Evolutionary conservation across 2,797 vertebrate genomes (phyloP).

Genomic region (Malurus leucopterus): DNA sequence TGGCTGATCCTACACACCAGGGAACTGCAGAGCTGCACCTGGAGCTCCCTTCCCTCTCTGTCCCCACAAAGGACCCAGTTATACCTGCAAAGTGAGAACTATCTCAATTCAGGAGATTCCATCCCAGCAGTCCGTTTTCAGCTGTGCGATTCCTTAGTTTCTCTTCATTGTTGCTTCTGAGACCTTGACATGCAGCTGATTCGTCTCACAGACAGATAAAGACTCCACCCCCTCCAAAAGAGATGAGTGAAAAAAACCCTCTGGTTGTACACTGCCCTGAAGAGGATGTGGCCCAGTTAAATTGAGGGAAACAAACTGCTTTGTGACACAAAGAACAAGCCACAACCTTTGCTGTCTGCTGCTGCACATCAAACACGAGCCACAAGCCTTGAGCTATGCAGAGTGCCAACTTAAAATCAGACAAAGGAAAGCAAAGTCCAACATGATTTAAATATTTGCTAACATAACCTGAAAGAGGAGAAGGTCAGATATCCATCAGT

Average conservation of each 20-base stretch:
- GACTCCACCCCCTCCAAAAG: not conserved
- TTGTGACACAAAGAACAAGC: not conserved
- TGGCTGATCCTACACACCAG: not conserved
- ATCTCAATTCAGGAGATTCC: not conserved
- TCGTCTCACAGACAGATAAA: not conserved
- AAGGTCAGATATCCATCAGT: not conserved
- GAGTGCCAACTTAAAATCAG: not conserved
- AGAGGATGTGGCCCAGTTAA: not conserved
- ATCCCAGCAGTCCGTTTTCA: not conserved
- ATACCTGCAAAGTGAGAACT: not conserved
- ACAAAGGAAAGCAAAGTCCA: not conserved
- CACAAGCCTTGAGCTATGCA: not conserved
- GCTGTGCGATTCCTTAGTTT: not conserved
- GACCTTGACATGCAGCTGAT: not conserved
- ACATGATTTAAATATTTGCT: not conserved
- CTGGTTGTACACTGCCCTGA: not conserved
- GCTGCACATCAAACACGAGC: not conserved
- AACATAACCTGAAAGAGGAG: not conserved
- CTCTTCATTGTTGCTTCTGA: not conserved
- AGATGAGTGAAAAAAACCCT: not conserved
- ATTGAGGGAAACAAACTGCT: not conserved
- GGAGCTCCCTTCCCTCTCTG: not conserved
- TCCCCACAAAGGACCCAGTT: fast-evolving
- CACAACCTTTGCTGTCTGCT: not conserved
- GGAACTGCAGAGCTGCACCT: not conserved